A percentile compares a stretch with the other conserved stretches of the same genome.
Conservation (phyloP, 1,140 invertebrate species). For the Drepana arcuata region DNA sequence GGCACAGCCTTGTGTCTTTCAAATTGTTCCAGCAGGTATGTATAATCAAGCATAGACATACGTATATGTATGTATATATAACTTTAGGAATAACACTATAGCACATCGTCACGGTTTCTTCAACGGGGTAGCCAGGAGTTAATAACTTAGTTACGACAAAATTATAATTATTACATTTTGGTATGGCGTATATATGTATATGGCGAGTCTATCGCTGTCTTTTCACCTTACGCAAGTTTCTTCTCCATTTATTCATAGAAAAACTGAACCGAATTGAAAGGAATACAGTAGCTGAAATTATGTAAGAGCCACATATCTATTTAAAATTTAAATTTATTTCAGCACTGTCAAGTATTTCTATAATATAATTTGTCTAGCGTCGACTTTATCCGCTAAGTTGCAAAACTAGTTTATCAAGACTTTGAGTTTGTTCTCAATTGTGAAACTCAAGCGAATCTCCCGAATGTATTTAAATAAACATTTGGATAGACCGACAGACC, state of each 20-base stretch:
- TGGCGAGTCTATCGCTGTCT: no score
- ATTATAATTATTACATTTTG: no score
- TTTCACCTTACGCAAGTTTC: no score
- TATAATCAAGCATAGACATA: conserved; percentile 13
- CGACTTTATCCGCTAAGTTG: conserved; percentile 4
- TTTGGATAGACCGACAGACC: conserved; percentile 4
- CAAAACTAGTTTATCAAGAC: conserved; percentile 2
- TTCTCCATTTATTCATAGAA: no score
- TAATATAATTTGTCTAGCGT: conserved; percentile 5
- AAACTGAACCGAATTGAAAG: no score
- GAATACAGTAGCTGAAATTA: no score
- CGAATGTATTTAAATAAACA: conserved; percentile 5
- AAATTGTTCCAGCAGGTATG: conserved; percentile 89
- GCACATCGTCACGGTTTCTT: background rate
- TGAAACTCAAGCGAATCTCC: conserved; percentile 4
- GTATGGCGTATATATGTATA: no score
- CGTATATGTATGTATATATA: conserved; percentile 1
- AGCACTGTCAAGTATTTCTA: no score
- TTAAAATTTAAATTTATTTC: no score
- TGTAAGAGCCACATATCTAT: no score
- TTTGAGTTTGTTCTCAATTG: conserved; percentile 2
- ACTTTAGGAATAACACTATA: background rate
- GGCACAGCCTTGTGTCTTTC: conserved; percentile 88
- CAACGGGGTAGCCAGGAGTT: no score
- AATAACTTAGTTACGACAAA: no score